Percentiles rank a stretch among this genome's conserved stretches.
These are phyloP conservation scores for Exaiptasia diaphana DNA, from an alignment of 64 coral and sea anemone species.

Conservation along the genomic window DNA sequence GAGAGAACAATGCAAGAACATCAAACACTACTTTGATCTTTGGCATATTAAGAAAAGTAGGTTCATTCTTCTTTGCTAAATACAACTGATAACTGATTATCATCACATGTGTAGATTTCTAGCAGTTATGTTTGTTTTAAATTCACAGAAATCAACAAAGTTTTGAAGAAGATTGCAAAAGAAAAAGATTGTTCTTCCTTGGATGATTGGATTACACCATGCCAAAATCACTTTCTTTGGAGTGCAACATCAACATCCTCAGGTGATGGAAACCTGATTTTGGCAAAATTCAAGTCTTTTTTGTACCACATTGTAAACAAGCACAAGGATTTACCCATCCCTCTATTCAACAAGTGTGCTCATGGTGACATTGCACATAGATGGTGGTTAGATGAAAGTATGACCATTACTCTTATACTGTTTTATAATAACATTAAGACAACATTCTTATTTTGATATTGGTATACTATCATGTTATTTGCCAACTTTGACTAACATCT, in stretches of 20 bases:
- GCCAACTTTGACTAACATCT: background rate
- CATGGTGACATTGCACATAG: slow-evolving; percentile 1
- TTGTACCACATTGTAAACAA: slow-evolving; percentile 23
- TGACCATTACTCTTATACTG: background rate
- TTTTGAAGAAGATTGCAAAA: background rate
- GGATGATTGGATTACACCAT: slow-evolving; percentile 21
- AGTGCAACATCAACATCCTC: slow-evolving; percentile 6
- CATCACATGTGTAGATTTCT: background rate
- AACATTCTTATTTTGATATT: background rate
- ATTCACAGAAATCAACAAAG: slow-evolving; percentile 44
- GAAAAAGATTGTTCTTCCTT: background rate
- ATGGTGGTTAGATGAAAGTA: slow-evolving; percentile 32
- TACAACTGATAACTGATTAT: background rate
- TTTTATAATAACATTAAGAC: too few relatives aligned
- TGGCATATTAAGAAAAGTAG: slow-evolving; percentile 58
- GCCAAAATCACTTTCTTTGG: slow-evolving; percentile 26
- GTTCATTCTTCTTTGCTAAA: background rate
- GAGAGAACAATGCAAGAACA: slow-evolving; percentile 2
- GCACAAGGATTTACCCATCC: background rate
- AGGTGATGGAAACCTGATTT: slow-evolving; percentile 31
- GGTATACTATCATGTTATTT: background rate
- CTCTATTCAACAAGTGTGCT: slow-evolving; percentile 16
- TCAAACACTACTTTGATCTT: slow-evolving; percentile 60
- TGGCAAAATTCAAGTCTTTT: slow-evolving; percentile 26
- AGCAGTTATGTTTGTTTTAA: background rate